Conservation (phyloP, 2,888 invertebrate species). For the Osedax fenrisi region DNA sequence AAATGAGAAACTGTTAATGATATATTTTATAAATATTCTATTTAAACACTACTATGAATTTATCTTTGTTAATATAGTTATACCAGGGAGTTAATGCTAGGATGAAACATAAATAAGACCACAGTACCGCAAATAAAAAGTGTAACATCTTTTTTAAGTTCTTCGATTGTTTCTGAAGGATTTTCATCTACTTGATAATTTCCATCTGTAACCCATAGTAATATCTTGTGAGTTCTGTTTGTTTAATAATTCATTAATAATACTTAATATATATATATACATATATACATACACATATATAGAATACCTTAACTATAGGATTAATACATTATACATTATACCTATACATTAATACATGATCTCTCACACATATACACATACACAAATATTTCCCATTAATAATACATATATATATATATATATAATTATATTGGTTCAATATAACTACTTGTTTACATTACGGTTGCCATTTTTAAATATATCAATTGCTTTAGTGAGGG, state of each 20-base stretch:
- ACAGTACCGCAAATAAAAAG: not conserved
- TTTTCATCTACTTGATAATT: not conserved
- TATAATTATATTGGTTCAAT: no score
- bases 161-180: not conserved
- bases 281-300: not conserved
- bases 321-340: not conserved
- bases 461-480: no score
- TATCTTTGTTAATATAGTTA: no score
- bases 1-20: no score
- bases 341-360: not conserved
- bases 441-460: no score
- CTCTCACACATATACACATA: not conserved
- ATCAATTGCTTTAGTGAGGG: not conserved
- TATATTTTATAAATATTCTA: no score
- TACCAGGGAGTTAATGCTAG: no score
- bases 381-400: not conserved
- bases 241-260: not conserved
- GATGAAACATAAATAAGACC: no score
- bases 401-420: no score
- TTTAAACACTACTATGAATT: no score
- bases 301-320: not conserved
- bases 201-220: not conserved
- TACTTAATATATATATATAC: not conserved
- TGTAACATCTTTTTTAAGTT: not conserved
- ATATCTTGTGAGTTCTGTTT: not conserved